phyloP scores from a whole-genome alignment of 2,113 vertebrate species.

The Megatriorchis doriae region DNA sequence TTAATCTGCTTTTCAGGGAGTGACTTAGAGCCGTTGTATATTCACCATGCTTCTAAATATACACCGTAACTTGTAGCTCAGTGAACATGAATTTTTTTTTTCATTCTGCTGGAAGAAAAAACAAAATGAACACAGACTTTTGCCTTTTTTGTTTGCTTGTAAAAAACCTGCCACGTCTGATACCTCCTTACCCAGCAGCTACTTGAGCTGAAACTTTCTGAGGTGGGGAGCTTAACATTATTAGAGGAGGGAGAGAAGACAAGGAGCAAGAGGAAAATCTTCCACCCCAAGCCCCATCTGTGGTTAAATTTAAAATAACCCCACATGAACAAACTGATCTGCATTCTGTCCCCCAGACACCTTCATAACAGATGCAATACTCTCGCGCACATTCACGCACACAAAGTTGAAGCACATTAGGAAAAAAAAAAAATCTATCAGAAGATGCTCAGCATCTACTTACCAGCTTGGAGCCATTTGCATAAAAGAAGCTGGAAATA shows the following conservation, averaged over 20 bases:
- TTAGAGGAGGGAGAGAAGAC: not conserved
- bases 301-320: conserved; percentile 13
- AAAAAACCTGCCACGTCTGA: not conserved
- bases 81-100: not conserved
- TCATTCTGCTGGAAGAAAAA: not conserved
- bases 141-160: not conserved
- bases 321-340: not conserved
- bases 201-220: not conserved
- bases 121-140: not conserved
- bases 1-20: conserved; percentile 33
- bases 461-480: not conserved
- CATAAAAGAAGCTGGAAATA: conserved; percentile 14
- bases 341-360: not conserved
- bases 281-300: not conserved
- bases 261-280: not conserved
- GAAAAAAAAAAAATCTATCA: not conserved
- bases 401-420: not conserved
- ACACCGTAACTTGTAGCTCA: not conserved
- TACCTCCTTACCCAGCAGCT: not conserved
- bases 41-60: conserved; percentile 8
- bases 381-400: not conserved
- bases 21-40: not conserved
- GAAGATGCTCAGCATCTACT: conserved; percentile 14
- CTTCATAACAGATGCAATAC: not conserved
- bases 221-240: not conserved